These are phyloP conservation scores for Tigriopus japonicus DNA, from an alignment of 1,140 invertebrate genomes.

Conservation along the genomic window DNA sequence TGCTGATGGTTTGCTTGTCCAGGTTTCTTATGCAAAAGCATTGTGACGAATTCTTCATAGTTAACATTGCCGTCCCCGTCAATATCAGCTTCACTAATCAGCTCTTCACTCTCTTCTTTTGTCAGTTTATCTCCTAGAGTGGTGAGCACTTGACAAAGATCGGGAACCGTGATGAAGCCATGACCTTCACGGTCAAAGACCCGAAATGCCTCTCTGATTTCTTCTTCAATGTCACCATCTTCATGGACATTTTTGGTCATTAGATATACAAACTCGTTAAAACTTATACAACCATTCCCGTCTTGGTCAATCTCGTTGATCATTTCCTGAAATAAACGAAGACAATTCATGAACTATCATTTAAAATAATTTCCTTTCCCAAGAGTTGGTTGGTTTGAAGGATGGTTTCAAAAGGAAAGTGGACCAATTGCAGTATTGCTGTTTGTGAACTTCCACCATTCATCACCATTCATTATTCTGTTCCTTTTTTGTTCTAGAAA, in stretches of 20 bases:
- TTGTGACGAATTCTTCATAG: conserved; percentile 23
- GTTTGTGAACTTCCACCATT: too few relatives aligned
- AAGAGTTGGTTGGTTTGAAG: too few relatives aligned
- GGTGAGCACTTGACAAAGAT: conserved; percentile 35
- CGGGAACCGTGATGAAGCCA: conserved; percentile 36
- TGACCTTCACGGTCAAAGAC: conserved; percentile 38
- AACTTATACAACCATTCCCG: conserved; percentile 12
- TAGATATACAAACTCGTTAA: conserved; percentile 13
- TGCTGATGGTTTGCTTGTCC: neutral
- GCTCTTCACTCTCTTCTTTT: conserved; percentile 35
- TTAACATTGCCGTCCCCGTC: conserved; percentile 32
- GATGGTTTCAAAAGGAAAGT: too few relatives aligned
- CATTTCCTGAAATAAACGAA: conserved; percentile 9
- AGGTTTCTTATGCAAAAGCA: conserved; percentile 11
- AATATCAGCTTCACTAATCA: conserved; percentile 37
- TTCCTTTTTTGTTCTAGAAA: too few relatives aligned
- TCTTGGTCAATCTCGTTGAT: conserved; percentile 14
- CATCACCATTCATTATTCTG: too few relatives aligned
- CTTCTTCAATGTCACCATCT: conserved; percentile 25
- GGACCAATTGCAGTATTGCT: too few relatives aligned
- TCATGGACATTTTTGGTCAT: conserved; percentile 15
- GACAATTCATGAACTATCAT: neutral
- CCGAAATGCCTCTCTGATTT: conserved; percentile 27
- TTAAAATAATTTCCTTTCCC: neutral
- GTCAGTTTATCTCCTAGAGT: conserved; percentile 38